A percentile compares a stretch with the other conserved stretches of the same genome.
Evolutionary conservation across 2,113 vertebrate genomes (phyloP).

Genomic region (Albula glossodonta): DNA sequence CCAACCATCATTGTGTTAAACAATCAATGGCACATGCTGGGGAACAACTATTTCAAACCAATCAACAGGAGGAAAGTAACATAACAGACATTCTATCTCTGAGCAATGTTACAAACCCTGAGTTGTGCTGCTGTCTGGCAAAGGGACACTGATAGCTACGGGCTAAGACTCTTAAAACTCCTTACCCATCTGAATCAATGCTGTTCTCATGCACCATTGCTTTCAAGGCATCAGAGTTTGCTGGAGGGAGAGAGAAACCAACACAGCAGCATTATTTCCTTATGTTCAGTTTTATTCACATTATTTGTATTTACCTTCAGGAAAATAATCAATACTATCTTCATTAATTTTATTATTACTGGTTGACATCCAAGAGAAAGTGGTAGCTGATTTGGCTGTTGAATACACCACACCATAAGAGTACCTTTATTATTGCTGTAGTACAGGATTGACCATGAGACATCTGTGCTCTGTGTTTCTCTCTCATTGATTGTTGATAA

Average conservation of each 20-base stretch:
- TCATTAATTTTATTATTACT: too few relatives aligned
- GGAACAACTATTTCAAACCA: not conserved
- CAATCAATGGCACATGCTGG: not conserved
- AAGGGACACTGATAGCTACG: too few relatives aligned
- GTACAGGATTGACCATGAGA: too few relatives aligned
- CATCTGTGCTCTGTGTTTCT: too few relatives aligned
- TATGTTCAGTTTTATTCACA: too few relatives aligned
- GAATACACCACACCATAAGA: too few relatives aligned
- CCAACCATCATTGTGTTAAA: not conserved
- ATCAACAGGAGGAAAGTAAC: not conserved
- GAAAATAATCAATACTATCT: not conserved
- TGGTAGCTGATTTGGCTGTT: too few relatives aligned
- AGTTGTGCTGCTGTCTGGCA: too few relatives aligned
- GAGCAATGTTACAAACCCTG: not conserved
- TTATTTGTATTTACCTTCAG: not conserved
- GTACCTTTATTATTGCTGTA: too few relatives aligned
- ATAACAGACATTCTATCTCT: not conserved
- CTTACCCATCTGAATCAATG: slow-evolving; percentile 87
- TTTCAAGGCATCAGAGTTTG: slow-evolving; percentile 89
- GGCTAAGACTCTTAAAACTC: not conserved
- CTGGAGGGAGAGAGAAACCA: slow-evolving; percentile 60
- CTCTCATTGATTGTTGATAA: too few relatives aligned
- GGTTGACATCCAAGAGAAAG: too few relatives aligned
- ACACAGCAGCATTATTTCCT: not conserved
- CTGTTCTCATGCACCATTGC: slow-evolving; percentile 88